phyloP scores from a whole-genome alignment of 2,888 invertebrate species.

The Palloptera scutellata region DNA sequence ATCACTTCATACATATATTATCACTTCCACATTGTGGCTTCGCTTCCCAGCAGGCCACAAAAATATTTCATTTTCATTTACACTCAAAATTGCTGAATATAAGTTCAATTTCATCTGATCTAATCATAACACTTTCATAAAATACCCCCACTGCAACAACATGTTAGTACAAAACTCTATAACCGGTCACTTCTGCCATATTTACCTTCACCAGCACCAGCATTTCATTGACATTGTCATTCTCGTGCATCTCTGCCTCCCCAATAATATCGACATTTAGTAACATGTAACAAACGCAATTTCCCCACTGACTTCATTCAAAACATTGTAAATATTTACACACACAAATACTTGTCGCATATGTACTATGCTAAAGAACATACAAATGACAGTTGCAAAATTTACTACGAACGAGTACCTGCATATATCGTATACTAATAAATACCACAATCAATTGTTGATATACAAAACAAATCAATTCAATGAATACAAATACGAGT shows the following conservation, averaged over 20 bases:
- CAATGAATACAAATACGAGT: too few relatives aligned
- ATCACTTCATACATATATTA: background rate
- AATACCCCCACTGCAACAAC: background rate
- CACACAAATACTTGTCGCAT: background rate
- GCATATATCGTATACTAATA: background rate
- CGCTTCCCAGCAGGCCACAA: too few relatives aligned
- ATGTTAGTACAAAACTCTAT: too few relatives aligned
- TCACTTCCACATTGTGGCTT: too few relatives aligned
- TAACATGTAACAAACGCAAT: conserved; percentile 20
- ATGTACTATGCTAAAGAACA: background rate
- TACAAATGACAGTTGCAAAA: background rate
- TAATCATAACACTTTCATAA: conserved; percentile 4
- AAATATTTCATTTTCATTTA: too few relatives aligned
- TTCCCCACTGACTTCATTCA: conserved; percentile 15
- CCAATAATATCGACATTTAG: conserved; percentile 17
- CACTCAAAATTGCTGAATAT: background rate
- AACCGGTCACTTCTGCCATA: too few relatives aligned
- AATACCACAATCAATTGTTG: background rate
- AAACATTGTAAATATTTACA: too few relatives aligned
- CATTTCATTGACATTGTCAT: background rate
- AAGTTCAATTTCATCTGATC: background rate
- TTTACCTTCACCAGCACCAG: too few relatives aligned
- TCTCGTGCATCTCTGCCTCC: background rate
- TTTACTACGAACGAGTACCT: background rate
- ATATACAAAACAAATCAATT: conserved; percentile 8